Evolutionary conservation across 1,140 invertebrate species (phyloP).

Genomic region (Sarcophaga bullata): DNA sequence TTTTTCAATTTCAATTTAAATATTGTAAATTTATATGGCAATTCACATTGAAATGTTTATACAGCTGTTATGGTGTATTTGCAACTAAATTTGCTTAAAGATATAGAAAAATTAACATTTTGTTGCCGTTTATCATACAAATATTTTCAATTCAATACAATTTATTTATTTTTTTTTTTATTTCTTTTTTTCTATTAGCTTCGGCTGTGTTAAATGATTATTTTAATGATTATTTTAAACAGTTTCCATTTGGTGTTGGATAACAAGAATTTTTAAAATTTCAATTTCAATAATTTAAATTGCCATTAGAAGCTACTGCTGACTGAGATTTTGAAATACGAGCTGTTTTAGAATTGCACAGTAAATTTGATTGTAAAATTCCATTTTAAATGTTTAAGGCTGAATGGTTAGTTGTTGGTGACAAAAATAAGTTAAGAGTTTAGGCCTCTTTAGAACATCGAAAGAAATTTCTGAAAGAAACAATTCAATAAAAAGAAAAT

Average conservation of each 20-base stretch:
- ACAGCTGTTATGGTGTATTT: neutral
- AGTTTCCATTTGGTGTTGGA: neutral
- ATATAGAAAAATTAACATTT: neutral
- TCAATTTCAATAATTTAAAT: neutral
- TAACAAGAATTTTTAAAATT: neutral
- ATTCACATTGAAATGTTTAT: slow-evolving; percentile 1
- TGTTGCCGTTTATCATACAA: neutral
- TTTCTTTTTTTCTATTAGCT: neutral
- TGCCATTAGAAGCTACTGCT: neutral
- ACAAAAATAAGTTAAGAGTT: no score
- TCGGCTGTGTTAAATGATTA: no score
- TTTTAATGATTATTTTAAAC: no score
- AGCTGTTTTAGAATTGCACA: no score
- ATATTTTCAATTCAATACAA: neutral
- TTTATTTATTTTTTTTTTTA: neutral
- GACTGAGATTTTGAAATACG: no score
- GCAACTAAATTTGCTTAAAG: neutral
- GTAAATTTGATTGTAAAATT: no score
- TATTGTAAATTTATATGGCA: neutral
- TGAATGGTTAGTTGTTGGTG: no score
- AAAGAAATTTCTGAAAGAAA: no score
- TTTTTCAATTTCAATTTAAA: slow-evolving; percentile 1
- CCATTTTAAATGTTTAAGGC: no score
- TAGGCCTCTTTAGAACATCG: no score
- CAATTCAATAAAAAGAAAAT: no score